Evolutionary conservation across 1,140 invertebrate species (phyloP).

Genomic region (Dysdera silvatica): DNA sequence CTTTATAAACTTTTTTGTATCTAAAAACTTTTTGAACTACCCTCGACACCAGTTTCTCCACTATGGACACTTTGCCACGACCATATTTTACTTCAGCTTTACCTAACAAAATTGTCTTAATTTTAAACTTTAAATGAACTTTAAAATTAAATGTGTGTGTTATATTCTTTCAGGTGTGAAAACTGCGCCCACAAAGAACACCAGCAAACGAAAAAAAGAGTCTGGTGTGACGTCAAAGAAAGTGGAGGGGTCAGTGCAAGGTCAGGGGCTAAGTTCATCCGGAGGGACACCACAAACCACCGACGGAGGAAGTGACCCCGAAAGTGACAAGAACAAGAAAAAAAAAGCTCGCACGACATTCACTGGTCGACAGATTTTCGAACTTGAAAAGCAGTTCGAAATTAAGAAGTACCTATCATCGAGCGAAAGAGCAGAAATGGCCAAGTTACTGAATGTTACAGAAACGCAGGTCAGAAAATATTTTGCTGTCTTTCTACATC

Average conservation of each 20-base stretch:
- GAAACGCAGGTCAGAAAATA: constrained; percentile 75
- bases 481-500: not conserved
- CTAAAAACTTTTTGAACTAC: too few species aligned
- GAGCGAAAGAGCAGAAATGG: constrained; percentile 91
- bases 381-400: constrained; percentile 91
- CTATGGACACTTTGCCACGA: too few species aligned
- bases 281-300: not conserved
- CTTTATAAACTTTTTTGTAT: too few species aligned
- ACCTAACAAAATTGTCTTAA: too few species aligned
- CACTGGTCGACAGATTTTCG: constrained; percentile 90
- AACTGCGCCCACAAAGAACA: not conserved
- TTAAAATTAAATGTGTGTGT: not conserved
- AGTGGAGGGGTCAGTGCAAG: not conserved
- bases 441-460: constrained; percentile 85
- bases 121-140: too few species aligned
- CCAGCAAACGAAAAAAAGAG: constrained; percentile 21
- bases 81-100: too few species aligned
- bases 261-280: not conserved
- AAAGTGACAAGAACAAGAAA: constrained; percentile 49
- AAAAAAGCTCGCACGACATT: constrained; percentile 95
- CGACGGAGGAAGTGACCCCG: constrained; percentile 14
- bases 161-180: not conserved
- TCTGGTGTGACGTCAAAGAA: too few species aligned
- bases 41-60: too few species aligned
- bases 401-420: constrained; percentile 92